Evolutionary conservation across 2,113 vertebrate genomes (phyloP), one percentile per base, ranked within the genome.

Genomic region (Pampusana beccarii): DNA sequence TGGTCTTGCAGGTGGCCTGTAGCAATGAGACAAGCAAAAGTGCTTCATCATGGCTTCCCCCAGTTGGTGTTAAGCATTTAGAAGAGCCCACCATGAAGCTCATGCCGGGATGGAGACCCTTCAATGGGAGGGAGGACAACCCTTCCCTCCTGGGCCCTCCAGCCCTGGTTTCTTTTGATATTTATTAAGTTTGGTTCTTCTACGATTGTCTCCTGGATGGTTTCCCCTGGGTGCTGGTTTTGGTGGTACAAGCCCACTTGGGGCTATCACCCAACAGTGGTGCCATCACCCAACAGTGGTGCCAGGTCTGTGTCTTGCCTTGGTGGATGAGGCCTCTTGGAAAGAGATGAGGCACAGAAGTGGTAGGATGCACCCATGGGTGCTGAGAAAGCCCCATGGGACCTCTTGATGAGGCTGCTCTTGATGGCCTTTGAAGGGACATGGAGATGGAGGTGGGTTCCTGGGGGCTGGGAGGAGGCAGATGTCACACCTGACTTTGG

Each of bases 371-470:
- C 10, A 38, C 20, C 51, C 57, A 4, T 4, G 36, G 23, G 56
- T 42, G 20, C 54, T 12, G 24, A 73, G 54, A 48, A 80, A 90
- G 13, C 40, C 12, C 1, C 0, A 4, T 17, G 31, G 12, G 31
- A 8, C 11, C 31, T 21, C 65, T 54, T 17, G 24, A 14, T 54
- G 44, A 83, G 20, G 56, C 15, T 40, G 19, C 21, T 78, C 24
- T 26, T 36, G 54, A 9, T 28, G 82, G 31, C 12, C n/a, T 70
- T 58, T 9, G 5, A 48, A 54, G 34, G 53, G 48, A 58, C 0
- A 0, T 13, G 40, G n/a, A 0, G 0, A 33, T 4, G 0, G 1
- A 1, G 31, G 24, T 0, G 2, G 31, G 17, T 38, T 71, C 40
- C 42, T 29, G 40, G 16, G 25, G 26, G 5, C 48, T 11, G n/a